Conservation (phyloP, 2,888 invertebrate genomes). For the Branchellion lobata region DNA sequence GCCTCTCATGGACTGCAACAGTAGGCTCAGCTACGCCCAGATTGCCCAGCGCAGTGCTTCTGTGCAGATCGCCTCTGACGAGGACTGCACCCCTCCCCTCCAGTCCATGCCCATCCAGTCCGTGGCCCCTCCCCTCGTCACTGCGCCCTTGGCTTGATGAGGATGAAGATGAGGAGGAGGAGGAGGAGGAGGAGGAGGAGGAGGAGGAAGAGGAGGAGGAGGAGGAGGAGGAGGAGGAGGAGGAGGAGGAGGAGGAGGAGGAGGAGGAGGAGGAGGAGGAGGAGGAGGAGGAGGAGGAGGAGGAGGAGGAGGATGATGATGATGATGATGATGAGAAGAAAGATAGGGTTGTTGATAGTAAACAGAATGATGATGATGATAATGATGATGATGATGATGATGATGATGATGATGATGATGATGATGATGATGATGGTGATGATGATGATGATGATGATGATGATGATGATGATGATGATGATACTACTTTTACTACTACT, state of each 20-base stretch:
- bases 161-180: too few species aligned
- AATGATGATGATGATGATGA: background rate
- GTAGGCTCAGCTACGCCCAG: background rate
- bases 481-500: too few species aligned
- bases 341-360: conserved; percentile 14
- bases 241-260: conserved; percentile 4
- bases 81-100: background rate
- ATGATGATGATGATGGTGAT: conserved; percentile 20
- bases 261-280: background rate
- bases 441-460: conserved; percentile 29
- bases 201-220: background rate
- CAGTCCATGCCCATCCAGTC: background rate
- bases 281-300: too few species aligned
- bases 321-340: conserved; percentile 8
- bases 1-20: background rate
- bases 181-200: background rate
- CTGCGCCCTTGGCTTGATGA: background rate
- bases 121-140: background rate
- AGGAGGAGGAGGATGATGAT: conserved; percentile 5
- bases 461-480: conserved; percentile 36
- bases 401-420: conserved; percentile 23
- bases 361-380: background rate
- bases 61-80: background rate
- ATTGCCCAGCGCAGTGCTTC: background rate
- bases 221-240: background rate